These are phyloP conservation scores for Hyaena hyaena DNA, from an alignment of 2,113 vertebrate genomes.

Conservation along the genomic window DNA sequence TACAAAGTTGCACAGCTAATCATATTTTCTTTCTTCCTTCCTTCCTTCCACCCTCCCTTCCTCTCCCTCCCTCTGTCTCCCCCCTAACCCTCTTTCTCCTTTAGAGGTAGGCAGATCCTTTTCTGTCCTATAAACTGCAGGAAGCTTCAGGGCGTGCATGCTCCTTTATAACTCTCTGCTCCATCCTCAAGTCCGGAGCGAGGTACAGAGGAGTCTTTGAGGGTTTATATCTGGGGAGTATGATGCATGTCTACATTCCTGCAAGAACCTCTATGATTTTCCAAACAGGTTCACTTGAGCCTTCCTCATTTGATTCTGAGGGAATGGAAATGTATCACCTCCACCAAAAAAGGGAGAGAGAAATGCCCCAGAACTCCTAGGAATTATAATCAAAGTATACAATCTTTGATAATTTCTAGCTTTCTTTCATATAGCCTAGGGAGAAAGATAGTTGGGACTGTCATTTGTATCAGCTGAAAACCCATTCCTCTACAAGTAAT, in stretches of 20 bases:
- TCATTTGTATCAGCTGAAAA: not conserved
- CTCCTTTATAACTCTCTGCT: not conserved
- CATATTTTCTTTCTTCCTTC: not conserved
- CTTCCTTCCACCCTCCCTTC: not conserved
- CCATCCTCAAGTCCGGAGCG: not conserved
- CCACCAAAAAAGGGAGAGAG: not conserved
- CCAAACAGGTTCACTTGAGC: not conserved
- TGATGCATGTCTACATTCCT: not conserved
- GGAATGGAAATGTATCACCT: not conserved
- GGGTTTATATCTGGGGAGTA: fast-evolving
- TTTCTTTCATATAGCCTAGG: not conserved
- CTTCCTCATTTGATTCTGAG: not conserved
- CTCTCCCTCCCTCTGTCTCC: not conserved
- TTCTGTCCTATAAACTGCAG: not conserved
- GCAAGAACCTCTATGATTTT: not conserved
- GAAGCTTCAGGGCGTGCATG: not conserved
- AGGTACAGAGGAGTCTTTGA: not conserved
- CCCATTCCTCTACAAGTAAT: not conserved
- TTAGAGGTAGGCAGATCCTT: not conserved
- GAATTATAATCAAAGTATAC: not conserved
- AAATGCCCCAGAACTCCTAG: not conserved
- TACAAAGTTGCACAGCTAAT: not conserved
- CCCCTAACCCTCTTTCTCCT: not conserved
- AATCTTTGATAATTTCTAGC: not conserved
- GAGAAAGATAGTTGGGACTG: not conserved